Base-by-base conservation (phyloP, 2,888 invertebrate genomes). In the Auanema freiburgensis region DNA sequence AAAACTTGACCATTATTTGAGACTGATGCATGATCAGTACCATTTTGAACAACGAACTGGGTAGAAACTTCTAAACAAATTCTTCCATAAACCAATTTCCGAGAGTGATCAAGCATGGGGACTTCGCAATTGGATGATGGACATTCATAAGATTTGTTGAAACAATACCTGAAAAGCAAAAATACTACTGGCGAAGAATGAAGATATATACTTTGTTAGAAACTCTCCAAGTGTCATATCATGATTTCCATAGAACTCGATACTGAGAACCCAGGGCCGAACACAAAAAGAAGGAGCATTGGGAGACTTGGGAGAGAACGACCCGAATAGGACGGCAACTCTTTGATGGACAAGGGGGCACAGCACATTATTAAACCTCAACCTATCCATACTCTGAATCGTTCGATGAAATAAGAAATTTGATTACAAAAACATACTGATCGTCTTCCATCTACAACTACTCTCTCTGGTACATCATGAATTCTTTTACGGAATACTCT, bases 211-310 rank as follows among this genome's bases (percentile, higher is more conserved):
- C 77, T 75, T 78, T 14, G 94, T 92, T 51, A 98, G 87, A 84
- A 97, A 98, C 69, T 91, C 91, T 42, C 96, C 97, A 51, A 98
- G 86, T 1, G 95, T 91, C 77, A 97, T 93, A 85, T 98, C 98
- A 83, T 94, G 92, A 23, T 90, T 88, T 0, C 93, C 66, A 85
- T 98, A 98, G 86, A 94, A 91, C 81, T 92, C 91, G 93, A 98
- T 97, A 60, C 89, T 89, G 0, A 92, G 91, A 59, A 92, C 89
- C 91, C 92, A 72, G 0, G 93, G 93, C 81, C 91, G 90, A 0
- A 93, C 91, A 84, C 94, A 94, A 83, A 92, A 93, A 63, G 90
- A 90, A 0, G 92, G 92, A 2, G 91, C 90, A 80, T 92, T 91
- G 2, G 76, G 76, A 12, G 71, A 71, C 50, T 73, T 73, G 18